Base-by-base conservation (phyloP, 64 coral and sea anemone species). In the Porites lutea region DNA sequence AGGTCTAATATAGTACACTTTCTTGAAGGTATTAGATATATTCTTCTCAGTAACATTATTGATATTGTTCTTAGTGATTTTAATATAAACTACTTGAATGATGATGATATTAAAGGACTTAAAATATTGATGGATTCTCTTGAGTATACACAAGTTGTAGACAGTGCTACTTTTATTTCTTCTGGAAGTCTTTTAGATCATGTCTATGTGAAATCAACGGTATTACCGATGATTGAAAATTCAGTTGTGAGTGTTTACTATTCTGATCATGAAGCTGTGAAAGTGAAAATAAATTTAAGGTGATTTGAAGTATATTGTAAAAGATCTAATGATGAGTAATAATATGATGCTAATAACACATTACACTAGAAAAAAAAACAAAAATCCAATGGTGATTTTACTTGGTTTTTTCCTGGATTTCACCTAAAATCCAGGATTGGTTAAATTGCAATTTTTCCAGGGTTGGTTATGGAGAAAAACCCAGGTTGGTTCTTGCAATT, bases 1-100 rank as follows among this genome's bases (percentile, higher is more conserved):
- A 58, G 37, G 52, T 66, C 66, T 54, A 91, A 57, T 82, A 27
- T 91, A 13, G 49, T 58, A 52, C 65, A 87, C 49, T 87, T 65
- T 51, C 16, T 82, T n/a, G 20, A 43, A 68, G 59, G 52, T 91
- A 43, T 91, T 45, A 58, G 58, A 68, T 48, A 71, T 80, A 43
- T 72, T 65, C 79, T 91, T 63, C 65, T 52, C 44, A 23, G 23
- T 57, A 23, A 74, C 45, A 47, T 22, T 58, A 85, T 92, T 63
- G 79, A 86, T n/a, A n/a, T n/a, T n/a, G n/a, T n/a, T n/a, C n/a
- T n/a, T n/a, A n/a, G n/a, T n/a, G n/a, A n/a, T n/a, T 68, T 13
- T 58, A 87, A 93, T 55, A 88, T 93, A 63, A 93, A 93, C 78
- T 87, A 87, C 91, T 93, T 88, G 48, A 80, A 81, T 59, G 59